phyloP scores from a whole-genome alignment of 2,113 vertebrate genomes.

The Nibea coibor region DNA sequence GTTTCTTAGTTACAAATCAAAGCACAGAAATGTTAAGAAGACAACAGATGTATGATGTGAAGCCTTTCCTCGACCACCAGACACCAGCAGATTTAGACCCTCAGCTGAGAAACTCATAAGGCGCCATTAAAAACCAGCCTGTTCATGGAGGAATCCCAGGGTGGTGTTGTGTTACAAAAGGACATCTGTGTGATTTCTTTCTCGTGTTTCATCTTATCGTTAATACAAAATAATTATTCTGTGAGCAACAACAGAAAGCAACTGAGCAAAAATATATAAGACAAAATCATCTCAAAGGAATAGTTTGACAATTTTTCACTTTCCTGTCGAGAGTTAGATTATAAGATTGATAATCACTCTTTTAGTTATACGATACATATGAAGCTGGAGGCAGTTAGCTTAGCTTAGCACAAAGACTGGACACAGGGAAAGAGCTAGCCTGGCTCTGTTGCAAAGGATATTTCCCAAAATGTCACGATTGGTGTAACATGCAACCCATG shows the following conservation, averaged over 20 bases:
- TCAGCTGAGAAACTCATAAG: slow-evolving; percentile 13
- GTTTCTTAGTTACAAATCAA: not conserved
- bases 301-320: not conserved
- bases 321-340: not conserved
- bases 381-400: not conserved
- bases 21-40: not conserved
- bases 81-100: slow-evolving; percentile 3
- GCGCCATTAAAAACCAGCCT: slow-evolving; percentile 3
- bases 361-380: not conserved
- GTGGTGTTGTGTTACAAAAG: slow-evolving; percentile 36
- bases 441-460: not conserved
- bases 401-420: slow-evolving; percentile 1
- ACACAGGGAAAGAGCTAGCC: not conserved
- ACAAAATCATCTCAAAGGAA: not conserved
- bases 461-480: not conserved
- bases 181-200: slow-evolving; percentile 37
- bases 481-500: not conserved
- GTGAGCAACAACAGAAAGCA: not conserved
- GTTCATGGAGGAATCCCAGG: slow-evolving; percentile 16
- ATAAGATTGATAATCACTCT: not conserved
- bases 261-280: not conserved
- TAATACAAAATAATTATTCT: slow-evolving; percentile 2
- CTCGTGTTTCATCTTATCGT: slow-evolving; percentile 41
- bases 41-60: not conserved
- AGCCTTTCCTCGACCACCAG: not conserved